Percentiles rank a stretch among this genome's conserved stretches.
These are phyloP conservation scores for Hypomecis punctinalis DNA, from an alignment of 2,888 invertebrate genomes.

Conservation along the genomic window DNA sequence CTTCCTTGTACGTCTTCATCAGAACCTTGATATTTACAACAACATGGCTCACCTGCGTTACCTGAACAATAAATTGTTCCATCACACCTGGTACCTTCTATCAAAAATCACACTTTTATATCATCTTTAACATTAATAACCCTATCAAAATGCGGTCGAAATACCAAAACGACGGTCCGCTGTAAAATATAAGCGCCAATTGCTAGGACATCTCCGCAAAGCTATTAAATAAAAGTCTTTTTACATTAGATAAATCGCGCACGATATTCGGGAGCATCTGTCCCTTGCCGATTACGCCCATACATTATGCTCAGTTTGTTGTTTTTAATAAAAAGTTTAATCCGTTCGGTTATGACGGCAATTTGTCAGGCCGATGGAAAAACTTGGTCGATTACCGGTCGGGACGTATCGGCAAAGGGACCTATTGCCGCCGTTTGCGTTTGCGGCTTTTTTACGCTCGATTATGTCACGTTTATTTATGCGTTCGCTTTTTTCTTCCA, in stretches of 20 bases:
- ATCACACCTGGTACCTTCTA: constrained; percentile 68
- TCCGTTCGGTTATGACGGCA: constrained; percentile 83
- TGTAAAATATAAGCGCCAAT: constrained; percentile 79
- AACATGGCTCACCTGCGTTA: constrained; percentile 58
- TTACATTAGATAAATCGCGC: constrained; percentile 83
- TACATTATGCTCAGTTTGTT: constrained; percentile 85
- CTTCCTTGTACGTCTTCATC: constrained; percentile 55
- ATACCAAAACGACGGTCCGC: constrained; percentile 73
- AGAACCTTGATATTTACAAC: constrained; percentile 21
- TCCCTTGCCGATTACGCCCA: constrained; percentile 82
- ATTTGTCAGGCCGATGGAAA: constrained; percentile 83
- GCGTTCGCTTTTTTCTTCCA: constrained; percentile 80
- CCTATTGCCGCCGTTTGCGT: constrained; percentile 57
- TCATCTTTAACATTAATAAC: constrained; percentile 75
- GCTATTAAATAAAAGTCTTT: constrained; percentile 85
- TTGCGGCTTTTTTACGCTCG: constrained; percentile 67
- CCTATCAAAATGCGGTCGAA: constrained; percentile 74
- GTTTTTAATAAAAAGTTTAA: constrained; percentile 85
- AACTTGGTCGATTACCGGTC: constrained; percentile 81
- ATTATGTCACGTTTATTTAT: constrained; percentile 82
- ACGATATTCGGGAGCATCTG: constrained; percentile 83
- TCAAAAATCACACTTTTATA: constrained; percentile 79
- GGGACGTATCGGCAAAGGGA: constrained; percentile 57
- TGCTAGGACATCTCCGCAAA: constrained; percentile 78
- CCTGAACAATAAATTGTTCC: constrained; percentile 70